phyloP scores from a whole-genome alignment of 2,888 invertebrate genomes.

The Melieria omissa region DNA sequence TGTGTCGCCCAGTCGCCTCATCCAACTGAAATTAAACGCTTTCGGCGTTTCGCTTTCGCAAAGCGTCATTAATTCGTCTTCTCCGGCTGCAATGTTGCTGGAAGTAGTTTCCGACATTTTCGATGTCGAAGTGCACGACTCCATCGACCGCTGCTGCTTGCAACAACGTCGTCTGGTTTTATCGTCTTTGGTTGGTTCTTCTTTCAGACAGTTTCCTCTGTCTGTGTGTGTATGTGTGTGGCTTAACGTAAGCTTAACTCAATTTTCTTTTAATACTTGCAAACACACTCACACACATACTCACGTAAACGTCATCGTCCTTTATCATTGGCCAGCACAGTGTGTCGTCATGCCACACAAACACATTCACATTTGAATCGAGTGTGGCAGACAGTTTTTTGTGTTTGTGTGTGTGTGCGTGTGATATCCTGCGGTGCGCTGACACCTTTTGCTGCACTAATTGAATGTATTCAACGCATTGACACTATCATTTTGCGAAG shows the following conservation, averaged over 20 bases:
- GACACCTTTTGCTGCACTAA: constrained; percentile 44
- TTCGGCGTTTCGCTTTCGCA: too few relatives aligned
- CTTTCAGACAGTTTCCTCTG: not conserved
- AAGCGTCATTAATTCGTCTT: too few relatives aligned
- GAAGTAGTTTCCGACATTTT: too few relatives aligned
- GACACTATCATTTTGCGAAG: constrained; percentile 15
- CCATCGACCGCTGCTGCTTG: too few relatives aligned
- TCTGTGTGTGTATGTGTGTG: constrained; percentile 11
- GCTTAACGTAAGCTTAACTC: not conserved
- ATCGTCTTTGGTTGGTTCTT: not conserved
- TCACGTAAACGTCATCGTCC: constrained; percentile 8
- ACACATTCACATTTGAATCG: not conserved
- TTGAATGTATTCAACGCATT: constrained; percentile 49
- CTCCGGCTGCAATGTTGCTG: too few relatives aligned
- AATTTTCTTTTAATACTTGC: constrained; percentile 5
- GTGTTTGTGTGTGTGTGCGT: constrained; percentile 26
- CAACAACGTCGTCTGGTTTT: too few relatives aligned
- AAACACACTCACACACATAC: not conserved
- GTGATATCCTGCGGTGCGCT: constrained; percentile 21
- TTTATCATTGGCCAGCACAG: not conserved
- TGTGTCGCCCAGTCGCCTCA: too few relatives aligned
- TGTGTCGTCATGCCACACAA: not conserved
- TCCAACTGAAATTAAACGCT: too few relatives aligned
- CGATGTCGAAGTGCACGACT: too few relatives aligned
- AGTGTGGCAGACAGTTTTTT: not conserved